Percentiles rank a stretch among this genome's conserved stretches.
phyloP scores from a whole-genome alignment of 2,888 invertebrate genomes.

The Stratiomys singularior region DNA sequence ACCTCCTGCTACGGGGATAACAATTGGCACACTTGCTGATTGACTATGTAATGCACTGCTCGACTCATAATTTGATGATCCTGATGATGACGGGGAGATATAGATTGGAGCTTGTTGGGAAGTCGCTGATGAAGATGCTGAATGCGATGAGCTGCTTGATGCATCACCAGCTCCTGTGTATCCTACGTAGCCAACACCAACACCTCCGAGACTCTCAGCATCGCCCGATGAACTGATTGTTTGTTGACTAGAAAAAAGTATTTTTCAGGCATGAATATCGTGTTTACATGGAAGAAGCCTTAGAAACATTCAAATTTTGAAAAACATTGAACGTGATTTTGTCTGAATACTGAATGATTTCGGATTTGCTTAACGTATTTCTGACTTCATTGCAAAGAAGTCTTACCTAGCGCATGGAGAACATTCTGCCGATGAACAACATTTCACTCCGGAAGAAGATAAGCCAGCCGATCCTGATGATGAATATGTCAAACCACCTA shows the following conservation, averaged over 20 bases:
- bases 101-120: conserved; percentile 25
- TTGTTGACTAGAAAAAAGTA: conserved; percentile 21
- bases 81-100: conserved; percentile 15
- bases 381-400: not conserved
- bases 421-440: conserved; percentile 45
- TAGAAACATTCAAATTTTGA: too few relatives aligned
- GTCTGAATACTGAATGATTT: not conserved
- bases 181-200: conserved; percentile 52
- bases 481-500: conserved; percentile 54
- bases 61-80: conserved; percentile 13
- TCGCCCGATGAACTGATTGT: not conserved
- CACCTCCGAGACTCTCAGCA: conserved; percentile 40
- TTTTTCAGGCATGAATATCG: too few relatives aligned
- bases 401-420: conserved; percentile 43
- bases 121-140: conserved; percentile 40
- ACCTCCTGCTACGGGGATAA: conserved; percentile 50
- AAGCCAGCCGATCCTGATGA: conserved; percentile 54
- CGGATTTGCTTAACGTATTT: not conserved
- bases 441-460: conserved; percentile 53
- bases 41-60: not conserved
- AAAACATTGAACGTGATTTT: too few relatives aligned
- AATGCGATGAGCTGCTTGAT: conserved; percentile 39
- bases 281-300: too few relatives aligned
- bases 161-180: conserved; percentile 43
- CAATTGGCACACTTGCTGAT: conserved; percentile 54